Conservation (phyloP, 2,113 vertebrate genomes). For the Chrysemys picta region DNA sequence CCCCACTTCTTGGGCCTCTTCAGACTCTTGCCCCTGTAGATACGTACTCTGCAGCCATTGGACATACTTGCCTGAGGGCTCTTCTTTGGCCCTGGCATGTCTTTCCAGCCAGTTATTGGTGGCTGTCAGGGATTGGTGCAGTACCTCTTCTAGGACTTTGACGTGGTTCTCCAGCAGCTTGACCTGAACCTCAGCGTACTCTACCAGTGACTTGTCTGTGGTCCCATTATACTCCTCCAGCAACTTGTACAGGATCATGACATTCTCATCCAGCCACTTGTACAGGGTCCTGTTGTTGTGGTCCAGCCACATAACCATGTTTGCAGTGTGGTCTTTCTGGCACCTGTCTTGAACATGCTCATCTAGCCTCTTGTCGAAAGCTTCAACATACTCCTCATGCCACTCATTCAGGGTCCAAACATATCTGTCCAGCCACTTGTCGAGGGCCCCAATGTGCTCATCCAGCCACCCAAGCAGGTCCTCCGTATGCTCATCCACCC, state of each 20-base stretch:
- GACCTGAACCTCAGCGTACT: neutral
- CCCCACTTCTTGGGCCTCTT: too few relatives aligned
- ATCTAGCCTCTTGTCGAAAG: neutral
- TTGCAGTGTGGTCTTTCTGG: neutral
- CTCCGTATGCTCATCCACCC: neutral
- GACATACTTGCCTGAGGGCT: neutral
- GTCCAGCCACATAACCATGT: neutral
- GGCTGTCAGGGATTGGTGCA: neutral
- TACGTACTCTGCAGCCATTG: neutral
- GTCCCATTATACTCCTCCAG: neutral
- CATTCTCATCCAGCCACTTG: neutral
- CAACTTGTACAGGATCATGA: neutral
- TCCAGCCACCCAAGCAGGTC: constrained; percentile 55
- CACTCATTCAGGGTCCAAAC: neutral
- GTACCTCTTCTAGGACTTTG: neutral
- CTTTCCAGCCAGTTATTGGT: neutral
- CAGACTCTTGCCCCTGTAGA: neutral
- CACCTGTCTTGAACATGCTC: neutral
- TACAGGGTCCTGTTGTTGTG: neutral
- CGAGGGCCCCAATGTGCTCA: constrained; percentile 9
- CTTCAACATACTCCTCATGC: neutral
- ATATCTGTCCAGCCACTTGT: neutral
- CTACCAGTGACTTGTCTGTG: neutral
- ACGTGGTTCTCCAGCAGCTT: neutral
- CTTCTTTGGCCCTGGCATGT: neutral